Percentiles rank a stretch among this genome's conserved stretches.
Evolutionary conservation across 2,113 vertebrate species (phyloP).

Genomic region (Hippopotamus amphibius): DNA sequence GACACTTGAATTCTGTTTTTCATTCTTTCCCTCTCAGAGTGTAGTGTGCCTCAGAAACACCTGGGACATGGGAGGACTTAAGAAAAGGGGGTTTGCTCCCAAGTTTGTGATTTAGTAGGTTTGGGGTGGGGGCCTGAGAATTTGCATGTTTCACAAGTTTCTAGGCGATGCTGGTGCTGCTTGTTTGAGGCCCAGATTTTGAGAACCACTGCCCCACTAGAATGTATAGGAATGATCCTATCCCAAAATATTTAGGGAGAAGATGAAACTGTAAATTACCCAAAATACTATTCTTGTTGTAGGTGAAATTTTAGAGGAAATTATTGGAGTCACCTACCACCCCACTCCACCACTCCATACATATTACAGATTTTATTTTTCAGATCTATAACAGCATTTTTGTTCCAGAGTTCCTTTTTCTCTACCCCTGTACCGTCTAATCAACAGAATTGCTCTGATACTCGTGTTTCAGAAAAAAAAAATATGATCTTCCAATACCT

Average conservation of each 20-base stretch:
- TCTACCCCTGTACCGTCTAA: background rate
- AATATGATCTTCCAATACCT: background rate
- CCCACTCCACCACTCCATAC: background rate
- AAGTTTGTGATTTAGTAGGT: background rate
- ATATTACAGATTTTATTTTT: background rate
- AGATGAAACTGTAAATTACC: conserved; percentile 2
- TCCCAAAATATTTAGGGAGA: conserved; percentile 29
- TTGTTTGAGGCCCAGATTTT: background rate
- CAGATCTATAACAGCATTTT: background rate
- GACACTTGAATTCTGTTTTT: conserved; percentile 35
- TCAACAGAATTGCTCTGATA: background rate
- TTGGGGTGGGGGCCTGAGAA: background rate
- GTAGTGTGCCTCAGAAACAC: background rate
- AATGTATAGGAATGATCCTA: background rate
- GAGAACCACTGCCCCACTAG: background rate
- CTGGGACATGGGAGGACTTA: background rate
- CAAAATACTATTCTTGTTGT: conserved; percentile 5
- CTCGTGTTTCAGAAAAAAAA: conserved; percentile 39
- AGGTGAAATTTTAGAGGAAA: background rate
- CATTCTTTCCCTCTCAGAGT: conserved; percentile 41
- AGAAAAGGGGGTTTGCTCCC: background rate
- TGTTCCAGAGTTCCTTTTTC: conserved; percentile 16
- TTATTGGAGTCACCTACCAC: background rate
- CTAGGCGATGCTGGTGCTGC: background rate
- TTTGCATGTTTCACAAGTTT: conserved; percentile 33